Conservation (phyloP, 2,888 invertebrate species). For the Coecobrya sp. region DNA sequence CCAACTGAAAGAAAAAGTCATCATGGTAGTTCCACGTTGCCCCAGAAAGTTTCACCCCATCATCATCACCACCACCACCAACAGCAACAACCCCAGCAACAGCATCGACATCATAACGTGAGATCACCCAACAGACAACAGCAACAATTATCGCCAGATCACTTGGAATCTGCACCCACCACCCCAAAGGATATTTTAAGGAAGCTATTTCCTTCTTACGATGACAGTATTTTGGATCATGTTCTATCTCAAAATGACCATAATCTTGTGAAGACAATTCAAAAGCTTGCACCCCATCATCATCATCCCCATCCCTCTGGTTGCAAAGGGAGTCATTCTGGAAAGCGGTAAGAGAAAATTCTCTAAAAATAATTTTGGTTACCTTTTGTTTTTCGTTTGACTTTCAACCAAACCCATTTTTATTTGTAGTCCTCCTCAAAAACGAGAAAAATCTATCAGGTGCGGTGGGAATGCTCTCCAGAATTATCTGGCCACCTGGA, state of each 20-base stretch:
- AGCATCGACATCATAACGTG: neutral
- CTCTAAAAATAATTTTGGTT: slow-evolving; percentile 4
- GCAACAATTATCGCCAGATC: neutral
- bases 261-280: slow-evolving; percentile 86
- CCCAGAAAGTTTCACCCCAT: slow-evolving; percentile 46
- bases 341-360: slow-evolving; percentile 68
- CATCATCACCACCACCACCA: slow-evolving; percentile 46
- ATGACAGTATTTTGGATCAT: slow-evolving; percentile 85
- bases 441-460: slow-evolving; percentile 82
- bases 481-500: slow-evolving; percentile 85
- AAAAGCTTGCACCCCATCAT: slow-evolving; percentile 84
- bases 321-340: slow-evolving; percentile 64
- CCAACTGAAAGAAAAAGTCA: slow-evolving; percentile 25
- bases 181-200: slow-evolving; percentile 85
- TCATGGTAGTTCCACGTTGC: slow-evolving; percentile 23
- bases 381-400: neutral
- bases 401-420: slow-evolving; percentile 7
- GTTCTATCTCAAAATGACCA: slow-evolving; percentile 86
- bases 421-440: slow-evolving; percentile 76
- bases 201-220: slow-evolving; percentile 85
- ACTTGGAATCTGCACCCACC: slow-evolving; percentile 45
- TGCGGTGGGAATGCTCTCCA: slow-evolving; percentile 86
- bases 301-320: slow-evolving; percentile 62
- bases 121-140: slow-evolving; percentile 37
- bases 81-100: slow-evolving; percentile 26